Evolutionary conservation across 2,888 invertebrate genomes (phyloP).

Genomic region (Scaptomyza polygonia): DNA sequence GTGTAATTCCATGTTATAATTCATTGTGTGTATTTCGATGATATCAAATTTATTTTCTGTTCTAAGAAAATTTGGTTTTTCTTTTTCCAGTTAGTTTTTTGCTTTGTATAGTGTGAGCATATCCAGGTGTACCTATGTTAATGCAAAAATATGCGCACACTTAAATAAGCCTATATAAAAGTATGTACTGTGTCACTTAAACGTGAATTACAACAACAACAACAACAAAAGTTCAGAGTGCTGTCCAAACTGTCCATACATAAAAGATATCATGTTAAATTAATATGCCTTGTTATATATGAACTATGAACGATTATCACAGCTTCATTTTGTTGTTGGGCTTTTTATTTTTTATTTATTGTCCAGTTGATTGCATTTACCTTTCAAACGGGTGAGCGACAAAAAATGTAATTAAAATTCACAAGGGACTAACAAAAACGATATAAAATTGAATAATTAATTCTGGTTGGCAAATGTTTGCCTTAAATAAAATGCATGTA

Average conservation of each 20-base stretch:
- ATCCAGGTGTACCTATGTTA: too few species aligned
- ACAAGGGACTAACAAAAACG: constrained; percentile 3
- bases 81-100: too few species aligned
- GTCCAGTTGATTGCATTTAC: background rate
- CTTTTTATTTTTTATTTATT: background rate
- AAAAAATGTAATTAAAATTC: constrained; percentile 54
- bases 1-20: constrained; percentile 11
- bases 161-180: too few species aligned
- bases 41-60: background rate
- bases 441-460: constrained; percentile 56
- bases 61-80: constrained; percentile 3
- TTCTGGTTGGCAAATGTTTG: constrained; percentile 60
- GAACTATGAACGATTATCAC: background rate
- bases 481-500: constrained; percentile 56
- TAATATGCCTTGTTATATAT: background rate
- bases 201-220: too few species aligned
- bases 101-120: too few species aligned
- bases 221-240: constrained; percentile 8
- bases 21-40: constrained; percentile 7
- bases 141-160: too few species aligned
- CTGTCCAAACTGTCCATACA: constrained; percentile 5
- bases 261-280: constrained; percentile 11
- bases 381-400: constrained; percentile 5
- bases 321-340: background rate
- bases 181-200: background rate